A percentile compares a stretch with the other conserved stretches of the same genome.
Evolutionary conservation across 2,113 vertebrate genomes (phyloP).

Genomic region (Psittacula cyanocephala): DNA sequence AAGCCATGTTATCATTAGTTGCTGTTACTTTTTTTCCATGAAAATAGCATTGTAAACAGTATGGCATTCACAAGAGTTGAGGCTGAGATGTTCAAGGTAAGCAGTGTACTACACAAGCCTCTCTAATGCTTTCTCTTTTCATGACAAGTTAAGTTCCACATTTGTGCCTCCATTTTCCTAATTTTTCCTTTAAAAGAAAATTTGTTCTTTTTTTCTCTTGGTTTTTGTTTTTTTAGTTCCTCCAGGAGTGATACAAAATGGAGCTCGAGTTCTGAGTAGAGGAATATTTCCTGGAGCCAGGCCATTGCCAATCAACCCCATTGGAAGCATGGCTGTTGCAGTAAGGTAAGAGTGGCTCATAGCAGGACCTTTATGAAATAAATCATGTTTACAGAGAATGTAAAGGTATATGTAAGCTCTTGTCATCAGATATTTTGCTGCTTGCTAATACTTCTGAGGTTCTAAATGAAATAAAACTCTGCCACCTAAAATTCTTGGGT

Average conservation of each 20-base stretch:
- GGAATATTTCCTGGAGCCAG: slow-evolving; percentile 93
- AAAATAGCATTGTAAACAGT: not conserved
- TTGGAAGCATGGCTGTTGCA: slow-evolving; percentile 88
- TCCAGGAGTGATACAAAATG: slow-evolving; percentile 95
- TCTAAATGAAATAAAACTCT: not conserved
- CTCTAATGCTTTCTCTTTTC: not conserved
- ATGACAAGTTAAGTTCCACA: not conserved
- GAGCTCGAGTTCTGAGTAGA: slow-evolving; percentile 92
- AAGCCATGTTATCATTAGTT: not conserved
- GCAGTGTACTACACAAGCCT: not conserved
- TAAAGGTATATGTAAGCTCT: not conserved
- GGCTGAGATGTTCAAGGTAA: slow-evolving; percentile 32
- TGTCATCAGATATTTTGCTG: not conserved
- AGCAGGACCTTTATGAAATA: not conserved
- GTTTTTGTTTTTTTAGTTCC: slow-evolving; percentile 78
- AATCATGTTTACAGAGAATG: not conserved
- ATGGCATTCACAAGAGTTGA: not conserved
- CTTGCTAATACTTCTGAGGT: not conserved
- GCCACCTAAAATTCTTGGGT: not conserved
- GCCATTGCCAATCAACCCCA: slow-evolving; percentile 90
- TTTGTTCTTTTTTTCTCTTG: not conserved
- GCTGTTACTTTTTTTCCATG: not conserved
- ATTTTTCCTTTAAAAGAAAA: not conserved
- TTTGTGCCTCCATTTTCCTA: not conserved
- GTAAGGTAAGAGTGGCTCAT: slow-evolving; percentile 81